A percentile compares a stretch with the other conserved stretches of the same genome.
Conservation (phyloP, 2,113 vertebrate genomes). For the Otis tarda region DNA sequence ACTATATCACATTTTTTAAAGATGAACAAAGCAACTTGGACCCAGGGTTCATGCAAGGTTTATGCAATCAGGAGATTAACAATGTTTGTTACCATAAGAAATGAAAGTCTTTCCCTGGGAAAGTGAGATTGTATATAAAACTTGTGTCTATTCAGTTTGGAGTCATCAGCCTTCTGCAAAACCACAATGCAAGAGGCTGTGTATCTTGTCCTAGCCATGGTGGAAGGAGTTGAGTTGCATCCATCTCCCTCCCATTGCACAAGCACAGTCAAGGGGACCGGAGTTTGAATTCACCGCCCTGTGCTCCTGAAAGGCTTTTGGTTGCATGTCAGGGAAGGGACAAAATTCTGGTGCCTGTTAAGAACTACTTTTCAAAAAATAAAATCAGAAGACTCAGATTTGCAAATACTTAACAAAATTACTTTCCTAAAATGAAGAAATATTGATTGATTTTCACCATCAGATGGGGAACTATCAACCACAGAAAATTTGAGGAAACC, state of each 20-base stretch:
- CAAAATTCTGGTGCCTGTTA: background rate
- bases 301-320: background rate
- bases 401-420: background rate
- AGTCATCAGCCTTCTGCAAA: background rate
- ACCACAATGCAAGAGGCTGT: background rate
- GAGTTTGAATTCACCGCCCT: background rate
- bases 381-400: background rate
- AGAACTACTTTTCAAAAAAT: background rate
- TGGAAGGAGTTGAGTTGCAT: background rate
- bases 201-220: accelerated
- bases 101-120: background rate
- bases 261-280: background rate
- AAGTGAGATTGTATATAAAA: background rate
- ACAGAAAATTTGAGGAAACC: background rate
- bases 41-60: background rate
- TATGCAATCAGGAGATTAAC: background rate
- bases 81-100: background rate
- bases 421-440: background rate
- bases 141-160: background rate
- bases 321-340: background rate
- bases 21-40: background rate
- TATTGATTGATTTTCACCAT: background rate
- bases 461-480: background rate
- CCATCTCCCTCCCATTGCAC: background rate
- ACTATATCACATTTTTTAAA: background rate